A percentile compares a stretch with the other conserved stretches of the same genome.
Conservation (phyloP, 2,888 invertebrate genomes). For the Copidosoma aretas region DNA sequence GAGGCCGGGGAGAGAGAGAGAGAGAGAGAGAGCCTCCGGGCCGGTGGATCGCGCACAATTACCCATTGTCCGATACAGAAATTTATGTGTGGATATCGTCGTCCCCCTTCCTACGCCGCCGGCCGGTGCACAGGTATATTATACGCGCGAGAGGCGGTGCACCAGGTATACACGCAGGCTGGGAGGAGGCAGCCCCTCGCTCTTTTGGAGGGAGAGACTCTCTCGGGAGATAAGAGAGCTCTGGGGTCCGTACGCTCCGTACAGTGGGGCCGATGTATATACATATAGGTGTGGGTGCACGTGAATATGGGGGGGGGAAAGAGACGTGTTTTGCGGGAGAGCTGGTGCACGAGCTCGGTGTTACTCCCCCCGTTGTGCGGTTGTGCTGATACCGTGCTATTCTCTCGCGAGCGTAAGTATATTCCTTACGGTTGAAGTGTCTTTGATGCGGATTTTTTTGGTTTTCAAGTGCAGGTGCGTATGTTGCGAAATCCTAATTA, state of each 20-base stretch:
- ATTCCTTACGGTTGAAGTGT: too few species aligned
- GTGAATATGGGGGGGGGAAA: constrained; percentile 22
- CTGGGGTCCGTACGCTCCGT: too few species aligned
- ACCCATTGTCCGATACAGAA: constrained; percentile 62
- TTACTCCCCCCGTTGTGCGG: too few species aligned
- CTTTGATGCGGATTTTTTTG: too few species aligned
- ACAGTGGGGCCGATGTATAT: constrained; percentile 43
- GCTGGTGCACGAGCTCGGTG: too few species aligned
- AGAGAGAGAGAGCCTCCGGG: constrained; percentile 41
- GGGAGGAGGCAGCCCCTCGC: constrained; percentile 10
- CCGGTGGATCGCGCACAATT: constrained; percentile 57
- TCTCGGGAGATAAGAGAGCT: constrained; percentile 53
- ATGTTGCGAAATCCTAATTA: too few species aligned
- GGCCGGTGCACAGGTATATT: constrained; percentile 9
- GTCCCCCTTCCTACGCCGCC: background rate
- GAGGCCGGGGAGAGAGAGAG: constrained; percentile 41
- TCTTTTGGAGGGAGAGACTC: constrained; percentile 28
- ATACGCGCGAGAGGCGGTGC: background rate
- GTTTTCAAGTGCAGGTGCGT: too few species aligned
- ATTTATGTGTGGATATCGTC: constrained; percentile 60
- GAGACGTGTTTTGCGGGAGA: too few species aligned
- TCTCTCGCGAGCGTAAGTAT: too few species aligned
- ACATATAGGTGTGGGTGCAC: constrained; percentile 7
- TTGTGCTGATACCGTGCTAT: too few species aligned
- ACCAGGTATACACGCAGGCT: background rate